Base-by-base conservation (phyloP, 2,888 invertebrate species). In the Phasia obesa region DNA sequence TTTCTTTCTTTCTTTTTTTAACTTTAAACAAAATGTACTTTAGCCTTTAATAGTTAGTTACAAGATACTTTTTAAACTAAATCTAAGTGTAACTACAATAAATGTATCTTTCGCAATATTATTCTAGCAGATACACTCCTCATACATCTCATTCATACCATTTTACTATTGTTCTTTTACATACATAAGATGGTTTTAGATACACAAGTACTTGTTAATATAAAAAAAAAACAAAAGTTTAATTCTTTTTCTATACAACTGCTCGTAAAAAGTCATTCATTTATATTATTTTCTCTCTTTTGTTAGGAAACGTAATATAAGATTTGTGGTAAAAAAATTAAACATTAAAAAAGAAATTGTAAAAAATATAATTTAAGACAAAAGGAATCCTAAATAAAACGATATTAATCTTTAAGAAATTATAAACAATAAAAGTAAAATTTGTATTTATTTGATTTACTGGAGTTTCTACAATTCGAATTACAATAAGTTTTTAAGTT, bases 281-380 rank as follows among this genome's bases (percentile, higher is more conserved):
- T 69, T 73, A 17, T 81, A 31, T 70, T 62, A 19, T 65, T 57
- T 51, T 74, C 23, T 74, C 23, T 57, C 51, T 70, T 38, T 67
- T 73, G 44, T 81, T 76, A 76, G 62, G 59, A 62, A 60, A 17
- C n/a, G 75, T 83, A 83, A 79, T 79, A 25, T 73, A 71, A 83
- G 75, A 79, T 79, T 71, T 83, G 55, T 71, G 79, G 79, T 71
- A 79, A 42, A 17, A 67, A 60, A 31, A 15, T n/a, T 69, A n/a
- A 35, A 11, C 2, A 35, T 42, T 17, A 51, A 57, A 25, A 71
- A 65, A 42, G 2, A 53, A 57, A 25, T 42, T 67, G 53, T 42
- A 42, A 71, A 42, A 57, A 75, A 71, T 51, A 73, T 1, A 71
- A 60, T 5, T 27, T 25, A 65, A 74, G 65, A 47, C 21, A 64